Percentiles rank a stretch among this genome's conserved stretches.
Evolutionary conservation across 2,113 vertebrate genomes (phyloP).

Genomic region (Grantiella picta): DNA sequence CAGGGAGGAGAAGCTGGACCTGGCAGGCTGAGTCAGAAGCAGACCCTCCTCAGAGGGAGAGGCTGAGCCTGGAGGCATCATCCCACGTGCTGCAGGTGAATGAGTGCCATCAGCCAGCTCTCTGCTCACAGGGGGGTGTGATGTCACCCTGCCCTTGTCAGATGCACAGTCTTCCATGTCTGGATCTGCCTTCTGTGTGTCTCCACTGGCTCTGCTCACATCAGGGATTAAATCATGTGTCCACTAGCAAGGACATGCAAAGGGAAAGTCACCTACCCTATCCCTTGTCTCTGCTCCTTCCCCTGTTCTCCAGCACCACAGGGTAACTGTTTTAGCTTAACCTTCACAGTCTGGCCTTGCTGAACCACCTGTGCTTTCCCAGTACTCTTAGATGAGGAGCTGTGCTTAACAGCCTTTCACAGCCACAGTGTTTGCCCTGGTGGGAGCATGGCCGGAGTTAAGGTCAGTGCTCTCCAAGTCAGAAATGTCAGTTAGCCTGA

Average conservation of each 20-base stretch:
- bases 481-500: neutral
- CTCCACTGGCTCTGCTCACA: neutral
- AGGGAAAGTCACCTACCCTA: neutral
- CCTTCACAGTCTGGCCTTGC: neutral
- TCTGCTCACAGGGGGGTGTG: neutral
- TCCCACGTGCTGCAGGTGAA: rapidly evolving
- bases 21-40: neutral
- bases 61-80: neutral
- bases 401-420: neutral
- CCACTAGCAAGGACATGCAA: neutral
- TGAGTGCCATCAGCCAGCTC: neutral
- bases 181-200: neutral
- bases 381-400: neutral
- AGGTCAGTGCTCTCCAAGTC: neutral
- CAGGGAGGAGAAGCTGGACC: neutral
- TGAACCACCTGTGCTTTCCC: neutral
- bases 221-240: neutral
- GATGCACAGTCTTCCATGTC: neutral
- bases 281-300: neutral
- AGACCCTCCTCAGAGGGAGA: neutral
- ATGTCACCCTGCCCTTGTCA: neutral
- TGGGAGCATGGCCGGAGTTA: neutral
- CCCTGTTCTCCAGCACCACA: neutral
- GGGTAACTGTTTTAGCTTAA: neutral
- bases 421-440: neutral